Base-by-base conservation (phyloP, 2,888 invertebrate species). In the Xestobium rufovillosum region DNA sequence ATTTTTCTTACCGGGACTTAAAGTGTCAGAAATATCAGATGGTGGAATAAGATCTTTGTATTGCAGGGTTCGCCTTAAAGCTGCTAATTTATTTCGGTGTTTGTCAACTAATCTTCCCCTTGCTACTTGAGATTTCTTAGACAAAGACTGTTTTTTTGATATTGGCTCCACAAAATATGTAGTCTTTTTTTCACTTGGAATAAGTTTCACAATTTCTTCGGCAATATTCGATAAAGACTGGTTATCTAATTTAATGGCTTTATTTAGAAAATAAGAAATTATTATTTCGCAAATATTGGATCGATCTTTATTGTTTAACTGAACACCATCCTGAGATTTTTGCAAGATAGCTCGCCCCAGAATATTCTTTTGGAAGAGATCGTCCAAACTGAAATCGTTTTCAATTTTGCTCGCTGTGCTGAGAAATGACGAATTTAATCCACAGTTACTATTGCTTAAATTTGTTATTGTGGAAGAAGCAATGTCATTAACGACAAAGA, bases 1-100 rank as follows among this genome's bases (percentile, higher is more conserved):
- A n/a, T n/a, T n/a, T n/a, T n/a, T n/a, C n/a, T n/a, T n/a, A n/a
- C n/a, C n/a, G n/a, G n/a, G n/a, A n/a, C n/a, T n/a, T n/a, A n/a
- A n/a, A n/a, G n/a, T n/a, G n/a, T n/a, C n/a, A n/a, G n/a, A n/a
- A n/a, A n/a, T n/a, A n/a, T n/a, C n/a, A n/a, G n/a, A n/a, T n/a
- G n/a, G n/a, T n/a, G n/a, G n/a, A n/a, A 27, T 8, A 12, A n/a
- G 11, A 27, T 8, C n/a, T 27, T 8, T 4, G 10, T n/a, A n/a
- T n/a, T n/a, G n/a, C n/a, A n/a, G n/a, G n/a, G n/a, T n/a, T n/a
- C n/a, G n/a, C n/a, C n/a, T n/a, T n/a, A n/a, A n/a, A n/a, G n/a
- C n/a, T n/a, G n/a, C n/a, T n/a, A 34, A 26, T n/a, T 34, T 34
- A 34, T 34, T 34, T 12, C 34, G 3, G 17, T 34, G 34, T 16